A percentile compares a stretch with the other conserved stretches of the same genome.
phyloP scores from a whole-genome alignment of 2,113 vertebrate genomes.

The Spermophilus dauricus region DNA sequence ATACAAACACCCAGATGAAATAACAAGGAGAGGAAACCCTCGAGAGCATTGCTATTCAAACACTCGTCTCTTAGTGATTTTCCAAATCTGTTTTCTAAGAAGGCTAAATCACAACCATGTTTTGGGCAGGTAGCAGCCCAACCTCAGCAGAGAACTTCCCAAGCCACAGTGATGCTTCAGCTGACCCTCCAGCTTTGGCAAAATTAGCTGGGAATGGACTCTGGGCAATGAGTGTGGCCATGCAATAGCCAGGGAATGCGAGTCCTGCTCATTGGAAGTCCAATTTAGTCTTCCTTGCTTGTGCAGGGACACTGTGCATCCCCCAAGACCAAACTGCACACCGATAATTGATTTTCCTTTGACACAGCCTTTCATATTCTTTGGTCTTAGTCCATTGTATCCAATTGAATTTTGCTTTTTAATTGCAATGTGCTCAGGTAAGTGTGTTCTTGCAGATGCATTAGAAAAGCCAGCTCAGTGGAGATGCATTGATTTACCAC shows the following conservation, averaged over 20 bases:
- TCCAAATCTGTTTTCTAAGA: slow-evolving; percentile 43
- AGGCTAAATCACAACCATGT: slow-evolving; percentile 11
- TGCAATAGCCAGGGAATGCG: slow-evolving; percentile 6
- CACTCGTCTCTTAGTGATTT: background rate
- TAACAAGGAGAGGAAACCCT: background rate
- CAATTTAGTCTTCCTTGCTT: background rate
- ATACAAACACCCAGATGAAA: background rate
- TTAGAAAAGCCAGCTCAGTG: background rate
- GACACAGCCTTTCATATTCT: background rate
- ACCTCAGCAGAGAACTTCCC: slow-evolving; percentile 44
- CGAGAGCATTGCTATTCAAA: background rate
- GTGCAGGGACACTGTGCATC: background rate
- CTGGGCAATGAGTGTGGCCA: background rate
- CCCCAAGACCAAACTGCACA: background rate
- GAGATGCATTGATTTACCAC: background rate
- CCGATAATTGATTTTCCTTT: slow-evolving; percentile 39
- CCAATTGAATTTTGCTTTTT: slow-evolving; percentile 39
- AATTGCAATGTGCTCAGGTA: background rate
- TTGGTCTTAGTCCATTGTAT: slow-evolving; percentile 7
- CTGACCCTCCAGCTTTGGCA: slow-evolving; percentile 3
- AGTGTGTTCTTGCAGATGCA: background rate
- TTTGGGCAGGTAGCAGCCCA: background rate
- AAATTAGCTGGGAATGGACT: background rate
- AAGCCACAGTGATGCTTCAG: background rate
- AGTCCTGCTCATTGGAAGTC: background rate